A percentile compares a stretch with the other conserved stretches of the same genome.
phyloP scores from a whole-genome alignment of 2,797 vertebrate genomes.

The Siniperca undulata region DNA sequence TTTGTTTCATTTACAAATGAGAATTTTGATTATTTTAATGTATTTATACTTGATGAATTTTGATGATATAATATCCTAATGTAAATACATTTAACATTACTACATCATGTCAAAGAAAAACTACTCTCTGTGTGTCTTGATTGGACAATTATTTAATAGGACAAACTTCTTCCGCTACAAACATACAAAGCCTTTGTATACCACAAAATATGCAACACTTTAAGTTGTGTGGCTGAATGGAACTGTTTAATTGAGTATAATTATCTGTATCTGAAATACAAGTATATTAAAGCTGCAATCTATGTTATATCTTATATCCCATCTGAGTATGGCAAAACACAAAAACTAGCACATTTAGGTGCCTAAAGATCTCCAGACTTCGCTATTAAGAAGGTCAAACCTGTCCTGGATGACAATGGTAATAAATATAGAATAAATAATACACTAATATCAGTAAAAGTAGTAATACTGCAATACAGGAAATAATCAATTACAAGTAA shows the following conservation, averaged over 20 bases:
- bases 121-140: neutral
- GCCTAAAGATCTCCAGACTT: neutral
- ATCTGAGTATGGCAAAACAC: neutral
- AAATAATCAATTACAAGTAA: neutral
- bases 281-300: constrained; percentile 9
- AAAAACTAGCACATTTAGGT: constrained; percentile 7
- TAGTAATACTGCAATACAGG: neutral
- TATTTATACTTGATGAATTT: constrained; percentile 41
- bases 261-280: constrained; percentile 1
- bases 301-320: neutral
- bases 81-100: neutral
- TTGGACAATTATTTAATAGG: constrained; percentile 5
- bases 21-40: constrained; percentile 10
- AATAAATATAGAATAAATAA: constrained; percentile 3
- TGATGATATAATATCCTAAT: constrained; percentile 3
- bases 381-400: neutral
- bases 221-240: neutral
- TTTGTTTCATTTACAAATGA: constrained; percentile 19
- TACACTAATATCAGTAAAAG: neutral
- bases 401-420: neutral
- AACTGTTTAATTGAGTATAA: neutral
- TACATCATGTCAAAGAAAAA: neutral
- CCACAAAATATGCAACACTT: neutral
- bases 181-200: neutral
- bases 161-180: neutral